Evolutionary conservation across 2,888 invertebrate genomes (phyloP).

Genomic region (Odontocolon sp.): DNA sequence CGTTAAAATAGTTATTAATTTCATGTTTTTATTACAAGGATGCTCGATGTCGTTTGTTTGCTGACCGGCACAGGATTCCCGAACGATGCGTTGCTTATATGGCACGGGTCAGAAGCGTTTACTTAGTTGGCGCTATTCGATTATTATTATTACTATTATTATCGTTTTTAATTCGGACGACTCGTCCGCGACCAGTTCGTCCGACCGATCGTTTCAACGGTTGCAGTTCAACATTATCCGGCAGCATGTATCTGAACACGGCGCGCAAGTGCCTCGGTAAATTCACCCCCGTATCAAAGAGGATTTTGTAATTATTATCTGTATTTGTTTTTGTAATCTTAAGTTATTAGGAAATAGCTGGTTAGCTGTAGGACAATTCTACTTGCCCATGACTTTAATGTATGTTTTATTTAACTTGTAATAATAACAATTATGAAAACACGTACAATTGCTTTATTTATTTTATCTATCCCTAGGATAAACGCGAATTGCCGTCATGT

Average conservation of each 20-base stretch:
- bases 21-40: conserved; percentile 1
- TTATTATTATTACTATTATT: conserved; percentile 40
- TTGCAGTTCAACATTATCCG: neutral
- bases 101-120: conserved; percentile 4
- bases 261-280: conserved; percentile 8
- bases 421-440: conserved; percentile 53
- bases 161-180: conserved; percentile 15
- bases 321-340: conserved; percentile 57
- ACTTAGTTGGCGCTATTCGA: conserved; percentile 17
- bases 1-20: neutral
- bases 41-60: conserved; percentile 12
- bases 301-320: conserved; percentile 72
- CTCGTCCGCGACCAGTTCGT: conserved; percentile 20
- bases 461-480: conserved; percentile 15
- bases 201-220: conserved; percentile 19
- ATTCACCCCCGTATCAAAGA: conserved; percentile 55
- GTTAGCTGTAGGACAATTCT: conserved; percentile 76
- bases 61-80: neutral
- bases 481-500: no score
- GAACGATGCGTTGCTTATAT: neutral
- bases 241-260: conserved; percentile 14
- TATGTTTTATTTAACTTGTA: conserved; percentile 76
- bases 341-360: conserved; percentile 71
- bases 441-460: neutral
- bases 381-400: conserved; percentile 79